Conservation (phyloP, 2,797 vertebrate species). For the Ptychadena robeensis region DNA sequence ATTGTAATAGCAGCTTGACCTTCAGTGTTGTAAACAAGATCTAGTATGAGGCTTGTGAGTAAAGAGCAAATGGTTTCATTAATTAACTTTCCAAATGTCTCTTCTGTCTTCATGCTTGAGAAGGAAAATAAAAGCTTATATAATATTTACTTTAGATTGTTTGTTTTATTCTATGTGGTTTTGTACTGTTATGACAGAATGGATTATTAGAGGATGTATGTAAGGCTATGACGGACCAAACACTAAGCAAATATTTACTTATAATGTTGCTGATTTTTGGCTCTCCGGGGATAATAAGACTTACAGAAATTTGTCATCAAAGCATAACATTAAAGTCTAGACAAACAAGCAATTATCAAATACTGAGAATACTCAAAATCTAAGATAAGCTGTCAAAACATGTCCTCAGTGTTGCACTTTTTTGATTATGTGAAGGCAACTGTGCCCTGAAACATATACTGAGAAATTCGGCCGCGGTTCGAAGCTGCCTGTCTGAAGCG, state of each 20-base stretch:
- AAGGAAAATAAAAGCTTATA: slow-evolving; percentile 18
- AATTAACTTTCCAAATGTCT: slow-evolving; percentile 40
- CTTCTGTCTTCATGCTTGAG: slow-evolving; percentile 4
- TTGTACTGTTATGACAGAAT: neutral
- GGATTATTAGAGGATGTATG: neutral
- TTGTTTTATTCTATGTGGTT: neutral
- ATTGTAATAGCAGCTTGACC: slow-evolving; percentile 43
- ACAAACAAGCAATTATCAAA: no score
- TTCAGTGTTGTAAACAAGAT: slow-evolving; percentile 38
- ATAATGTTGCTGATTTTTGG: neutral
- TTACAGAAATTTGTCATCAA: neutral
- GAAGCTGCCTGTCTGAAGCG: no score
- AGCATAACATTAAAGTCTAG: neutral
- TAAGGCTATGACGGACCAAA: neutral
- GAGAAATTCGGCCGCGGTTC: no score
- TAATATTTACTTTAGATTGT: neutral
- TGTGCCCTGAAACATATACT: no score
- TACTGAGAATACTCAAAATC: no score
- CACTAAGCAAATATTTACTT: neutral
- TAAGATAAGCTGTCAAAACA: no score
- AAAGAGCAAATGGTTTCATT: slow-evolving; percentile 44
- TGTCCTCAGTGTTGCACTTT: no score
- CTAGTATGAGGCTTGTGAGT: slow-evolving; percentile 16
- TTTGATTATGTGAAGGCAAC: no score
- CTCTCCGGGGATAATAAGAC: neutral